phyloP scores from a whole-genome alignment of 2,888 invertebrate genomes.

The Eueremaeus valkanovi region DNA sequence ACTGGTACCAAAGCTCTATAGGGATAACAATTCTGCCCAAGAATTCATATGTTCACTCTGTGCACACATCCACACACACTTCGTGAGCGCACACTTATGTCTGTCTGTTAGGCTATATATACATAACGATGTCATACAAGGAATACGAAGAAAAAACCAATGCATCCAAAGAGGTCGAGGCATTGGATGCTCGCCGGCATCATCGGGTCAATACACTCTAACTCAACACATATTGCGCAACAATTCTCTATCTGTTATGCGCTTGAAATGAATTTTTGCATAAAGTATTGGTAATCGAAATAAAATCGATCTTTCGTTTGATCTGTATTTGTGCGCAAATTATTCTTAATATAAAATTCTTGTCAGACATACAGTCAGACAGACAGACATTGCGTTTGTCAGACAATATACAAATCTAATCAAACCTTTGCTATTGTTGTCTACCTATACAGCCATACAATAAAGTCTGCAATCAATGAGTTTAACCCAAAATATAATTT shows the following conservation, averaged over 20 bases:
- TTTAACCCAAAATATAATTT: no score
- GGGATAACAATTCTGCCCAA: background rate
- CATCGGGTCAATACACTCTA: slow-evolving; percentile 12
- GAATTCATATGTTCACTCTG: background rate
- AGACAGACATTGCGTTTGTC: no score
- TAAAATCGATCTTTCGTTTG: no score
- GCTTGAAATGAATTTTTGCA: background rate
- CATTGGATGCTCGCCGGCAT: slow-evolving; percentile 15
- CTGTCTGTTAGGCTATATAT: background rate
- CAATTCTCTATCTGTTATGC: background rate
- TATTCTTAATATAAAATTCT: no score
- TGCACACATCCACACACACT: background rate
- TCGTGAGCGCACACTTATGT: background rate
- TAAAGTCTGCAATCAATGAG: no score
- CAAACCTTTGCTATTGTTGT: no score
- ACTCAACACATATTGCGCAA: background rate
- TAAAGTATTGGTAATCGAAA: no score
- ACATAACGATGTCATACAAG: slow-evolving; percentile 1
- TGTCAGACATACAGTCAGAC: no score
- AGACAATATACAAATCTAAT: no score
- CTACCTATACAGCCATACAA: no score
- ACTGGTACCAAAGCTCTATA: background rate
- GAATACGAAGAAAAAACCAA: background rate
- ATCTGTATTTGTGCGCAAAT: no score
- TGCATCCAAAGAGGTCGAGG: background rate